These are phyloP conservation scores for Chiloscyllium plagiosum DNA, from an alignment of 2,113 vertebrate genomes.

Conservation along the genomic window DNA sequence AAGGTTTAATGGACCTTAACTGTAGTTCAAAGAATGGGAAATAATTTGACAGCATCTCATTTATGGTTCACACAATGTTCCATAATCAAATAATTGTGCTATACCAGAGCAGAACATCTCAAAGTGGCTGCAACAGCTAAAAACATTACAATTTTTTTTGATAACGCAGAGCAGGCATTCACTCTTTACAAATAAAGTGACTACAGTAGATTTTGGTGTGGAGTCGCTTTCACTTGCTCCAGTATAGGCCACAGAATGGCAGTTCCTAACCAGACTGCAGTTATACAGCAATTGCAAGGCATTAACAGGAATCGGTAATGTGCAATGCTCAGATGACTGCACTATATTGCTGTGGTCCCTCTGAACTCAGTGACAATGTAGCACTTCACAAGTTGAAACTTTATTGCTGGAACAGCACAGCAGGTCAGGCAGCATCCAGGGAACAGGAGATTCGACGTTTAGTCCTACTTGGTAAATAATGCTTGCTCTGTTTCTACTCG, in stretches of 20 bases:
- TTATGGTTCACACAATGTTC: neutral
- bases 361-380: neutral
- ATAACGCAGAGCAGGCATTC: neutral
- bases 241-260: neutral
- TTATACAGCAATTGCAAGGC: neutral
- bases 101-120: neutral
- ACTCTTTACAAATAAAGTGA: neutral
- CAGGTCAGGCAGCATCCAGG: too few species aligned
- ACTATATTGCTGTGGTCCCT: neutral
- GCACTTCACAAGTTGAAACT: neutral
- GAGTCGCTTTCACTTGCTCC: neutral
- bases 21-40: neutral
- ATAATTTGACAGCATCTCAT: slow-evolving; percentile 12
- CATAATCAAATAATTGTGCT: slow-evolving; percentile 7
- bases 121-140: neutral
- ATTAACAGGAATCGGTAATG: neutral
- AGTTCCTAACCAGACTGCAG: neutral
- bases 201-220: neutral
- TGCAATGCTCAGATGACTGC: neutral
- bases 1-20: slow-evolving; percentile 5
- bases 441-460: too few species aligned
- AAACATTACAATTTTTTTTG: neutral
- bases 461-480: neutral
- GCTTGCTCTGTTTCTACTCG: neutral
- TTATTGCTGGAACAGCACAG: too few species aligned